phyloP scores from a whole-genome alignment of 1,140 invertebrate genomes.

The Belonocnema kinseyi region DNA sequence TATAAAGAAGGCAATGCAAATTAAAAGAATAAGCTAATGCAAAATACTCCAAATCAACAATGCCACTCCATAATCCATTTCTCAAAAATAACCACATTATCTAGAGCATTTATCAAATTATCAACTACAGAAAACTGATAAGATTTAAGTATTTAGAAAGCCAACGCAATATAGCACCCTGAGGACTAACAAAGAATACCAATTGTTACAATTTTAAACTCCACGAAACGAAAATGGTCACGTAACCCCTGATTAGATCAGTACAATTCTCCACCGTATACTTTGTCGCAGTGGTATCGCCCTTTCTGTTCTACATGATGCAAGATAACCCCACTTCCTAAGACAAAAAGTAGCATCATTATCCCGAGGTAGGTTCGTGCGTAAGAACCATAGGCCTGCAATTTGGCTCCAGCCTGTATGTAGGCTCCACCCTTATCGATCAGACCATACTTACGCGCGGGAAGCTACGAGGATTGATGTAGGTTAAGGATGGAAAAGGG shows the following conservation, averaged over 20 bases:
- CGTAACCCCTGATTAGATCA: not conserved
- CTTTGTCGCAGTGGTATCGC: slow-evolving; percentile 18
- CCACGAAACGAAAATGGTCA: not conserved
- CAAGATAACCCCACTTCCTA: slow-evolving; percentile 1
- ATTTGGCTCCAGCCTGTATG: slow-evolving; percentile 56
- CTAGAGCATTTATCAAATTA: too few species aligned
- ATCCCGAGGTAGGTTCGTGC: slow-evolving; percentile 7
- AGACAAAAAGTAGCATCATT: slow-evolving; percentile 21
- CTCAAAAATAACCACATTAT: too few species aligned
- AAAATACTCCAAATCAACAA: too few species aligned
- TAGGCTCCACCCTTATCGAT: slow-evolving; percentile 56
- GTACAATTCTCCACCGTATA: not conserved
- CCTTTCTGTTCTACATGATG: not conserved
- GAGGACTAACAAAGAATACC: not conserved
- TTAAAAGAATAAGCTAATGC: too few species aligned
- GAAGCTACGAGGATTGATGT: slow-evolving; percentile 52
- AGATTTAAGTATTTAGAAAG: too few species aligned
- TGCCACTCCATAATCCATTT: too few species aligned
- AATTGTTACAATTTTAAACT: not conserved
- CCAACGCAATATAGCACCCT: not conserved
- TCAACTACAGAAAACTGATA: too few species aligned
- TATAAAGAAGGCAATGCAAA: too few species aligned
- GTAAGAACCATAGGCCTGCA: slow-evolving; percentile 39
- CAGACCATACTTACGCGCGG: slow-evolving; percentile 42
- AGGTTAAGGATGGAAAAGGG: slow-evolving; percentile 54